phyloP scores from a whole-genome alignment of 2,113 vertebrate genomes.

The Sprattus sprattus region DNA sequence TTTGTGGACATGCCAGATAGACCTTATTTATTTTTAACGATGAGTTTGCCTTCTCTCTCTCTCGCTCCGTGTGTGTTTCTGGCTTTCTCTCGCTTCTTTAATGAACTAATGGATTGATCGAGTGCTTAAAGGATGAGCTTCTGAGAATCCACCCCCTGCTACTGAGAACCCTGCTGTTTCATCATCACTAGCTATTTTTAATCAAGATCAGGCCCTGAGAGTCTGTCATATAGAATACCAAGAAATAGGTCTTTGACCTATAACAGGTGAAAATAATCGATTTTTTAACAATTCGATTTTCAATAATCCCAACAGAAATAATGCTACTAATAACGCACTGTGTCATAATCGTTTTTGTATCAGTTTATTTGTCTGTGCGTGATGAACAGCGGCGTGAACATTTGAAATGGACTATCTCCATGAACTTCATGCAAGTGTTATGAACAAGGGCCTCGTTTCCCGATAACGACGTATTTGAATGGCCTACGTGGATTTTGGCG shows the following conservation, averaged over 20 bases:
- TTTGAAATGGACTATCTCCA: not conserved
- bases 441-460: too few relatives aligned
- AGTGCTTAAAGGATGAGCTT: conserved; percentile 28
- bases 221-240: not conserved
- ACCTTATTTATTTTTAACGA: too few relatives aligned
- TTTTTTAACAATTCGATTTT: not conserved
- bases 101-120: conserved; percentile 41
- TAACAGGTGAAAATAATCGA: too few relatives aligned
- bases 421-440: not conserved
- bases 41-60: too few relatives aligned
- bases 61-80: not conserved
- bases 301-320: not conserved
- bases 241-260: not conserved
- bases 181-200: conserved; percentile 15
- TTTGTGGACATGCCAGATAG: too few relatives aligned
- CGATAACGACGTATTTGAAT: too few relatives aligned
- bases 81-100: not conserved
- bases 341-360: not conserved
- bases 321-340: not conserved
- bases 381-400: not conserved
- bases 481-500: too few relatives aligned
- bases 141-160: conserved; percentile 19
- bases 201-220: not conserved
- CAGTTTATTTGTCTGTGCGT: not conserved
- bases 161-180: not conserved